Evolutionary conservation across 64 coral and sea anemone genomes (phyloP).

Genomic region (Montipora foliosa): DNA sequence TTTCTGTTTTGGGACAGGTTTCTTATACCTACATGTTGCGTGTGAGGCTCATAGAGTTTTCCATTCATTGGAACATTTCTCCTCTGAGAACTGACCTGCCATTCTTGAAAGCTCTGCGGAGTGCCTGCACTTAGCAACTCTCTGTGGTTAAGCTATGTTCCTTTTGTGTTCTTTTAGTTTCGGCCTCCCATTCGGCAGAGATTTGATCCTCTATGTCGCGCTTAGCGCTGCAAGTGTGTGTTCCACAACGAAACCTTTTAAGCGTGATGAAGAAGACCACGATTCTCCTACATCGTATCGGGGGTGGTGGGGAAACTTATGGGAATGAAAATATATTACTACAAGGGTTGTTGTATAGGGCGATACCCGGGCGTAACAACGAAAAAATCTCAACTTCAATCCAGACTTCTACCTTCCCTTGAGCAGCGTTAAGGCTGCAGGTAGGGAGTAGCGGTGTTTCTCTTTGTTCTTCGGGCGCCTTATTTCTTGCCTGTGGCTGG

Average conservation of each 20-base stretch:
- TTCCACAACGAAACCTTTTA: conserved; percentile 58
- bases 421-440: conserved; percentile 47
- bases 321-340: conserved; percentile 70
- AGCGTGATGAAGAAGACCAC: conserved; percentile 78
- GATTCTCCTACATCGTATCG: conserved; percentile 73
- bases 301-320: no score
- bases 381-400: conserved; percentile 66
- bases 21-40: no score
- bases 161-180: background rate
- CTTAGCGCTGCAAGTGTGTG: conserved; percentile 53
- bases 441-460: no score
- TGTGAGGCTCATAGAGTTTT: no score
- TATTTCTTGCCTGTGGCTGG: no score
- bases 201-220: conserved; percentile 80
- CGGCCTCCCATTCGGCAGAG: conserved; percentile 9
- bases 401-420: conserved; percentile 26
- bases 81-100: no score
- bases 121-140: no score
- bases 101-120: no score
- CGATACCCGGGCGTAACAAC: conserved; percentile 52
- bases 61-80: no score
- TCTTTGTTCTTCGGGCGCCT: no score
- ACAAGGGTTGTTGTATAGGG: conserved; percentile 83
- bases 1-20: no score
- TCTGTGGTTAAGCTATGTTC: no score